A percentile compares a stretch with the other conserved stretches of the same genome.
phyloP scores from a whole-genome alignment of 37 sponge, comb jelly and placozoan species.

The Agelas oroides region DNA sequence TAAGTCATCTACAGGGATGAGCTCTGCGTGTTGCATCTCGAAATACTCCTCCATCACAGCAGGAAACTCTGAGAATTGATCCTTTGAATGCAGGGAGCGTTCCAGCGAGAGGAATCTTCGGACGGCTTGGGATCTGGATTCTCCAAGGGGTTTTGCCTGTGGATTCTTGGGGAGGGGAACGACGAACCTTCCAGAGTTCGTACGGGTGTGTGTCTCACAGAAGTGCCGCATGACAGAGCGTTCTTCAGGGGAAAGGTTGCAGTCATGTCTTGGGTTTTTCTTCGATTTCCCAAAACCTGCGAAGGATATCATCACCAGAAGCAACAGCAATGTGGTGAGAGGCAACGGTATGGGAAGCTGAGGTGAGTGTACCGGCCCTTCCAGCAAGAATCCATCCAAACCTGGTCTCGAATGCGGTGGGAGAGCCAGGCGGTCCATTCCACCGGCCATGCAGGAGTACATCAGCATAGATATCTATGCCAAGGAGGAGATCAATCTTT shows the following conservation, averaged over 20 bases:
- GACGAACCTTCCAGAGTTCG: conserved; percentile 14
- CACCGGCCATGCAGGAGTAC: conserved; percentile 50
- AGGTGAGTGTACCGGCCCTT: background rate
- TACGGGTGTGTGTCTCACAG: background rate
- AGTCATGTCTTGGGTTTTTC: conserved; percentile 38
- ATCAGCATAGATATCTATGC: conserved; percentile 39
- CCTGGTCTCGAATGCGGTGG: conserved; percentile 39
- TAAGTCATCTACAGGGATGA: conserved; percentile 17
- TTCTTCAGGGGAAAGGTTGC: conserved; percentile 8
- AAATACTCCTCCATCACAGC: conserved; percentile 33
- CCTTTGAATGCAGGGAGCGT: conserved; percentile 26
- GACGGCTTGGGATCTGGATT: conserved; percentile 35
- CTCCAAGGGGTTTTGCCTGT: conserved; percentile 11
- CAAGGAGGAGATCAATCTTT: conserved; percentile 35
- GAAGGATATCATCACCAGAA: conserved; percentile 23
- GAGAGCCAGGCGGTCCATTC: too few species aligned
- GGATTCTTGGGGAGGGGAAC: conserved; percentile 30
- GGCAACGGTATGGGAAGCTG: background rate
- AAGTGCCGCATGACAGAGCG: conserved; percentile 18
- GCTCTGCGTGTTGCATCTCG: conserved; percentile 32
- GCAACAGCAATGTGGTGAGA: conserved; percentile 11
- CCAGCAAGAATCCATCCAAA: conserved; percentile 21
- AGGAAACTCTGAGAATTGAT: conserved; percentile 11
- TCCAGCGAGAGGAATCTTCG: conserved; percentile 35
- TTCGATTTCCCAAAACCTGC: conserved; percentile 40